Evolutionary conservation across 2,888 invertebrate species (phyloP), one percentile per base, ranked within the genome.

Genomic region (Trichacis sp.): DNA sequence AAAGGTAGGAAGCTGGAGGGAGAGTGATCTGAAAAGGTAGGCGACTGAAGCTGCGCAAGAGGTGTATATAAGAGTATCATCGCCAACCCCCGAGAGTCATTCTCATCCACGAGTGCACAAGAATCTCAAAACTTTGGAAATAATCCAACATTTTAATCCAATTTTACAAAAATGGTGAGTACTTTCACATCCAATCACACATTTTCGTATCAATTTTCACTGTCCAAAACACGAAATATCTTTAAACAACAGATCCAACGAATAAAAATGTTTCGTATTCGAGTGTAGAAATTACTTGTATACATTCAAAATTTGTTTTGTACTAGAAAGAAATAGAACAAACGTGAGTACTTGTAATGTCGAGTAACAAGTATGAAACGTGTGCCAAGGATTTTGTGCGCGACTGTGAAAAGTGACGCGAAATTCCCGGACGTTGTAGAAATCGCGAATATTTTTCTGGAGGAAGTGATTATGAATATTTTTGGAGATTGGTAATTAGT

Each of bases 1-100:
- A 42, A 50, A 53, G 57, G 60, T 65, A 45, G 58, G 53, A 46
- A 55, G 66, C 15, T 40, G 58, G 70, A 61, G 64, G 60, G 62
- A 56, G 69, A 57, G 68, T 56, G 54, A 46, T 46, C 20, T 29
- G 46, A 46, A 46, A 46, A 46, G 45, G 60, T 62, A 57, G 54
- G 49, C 50, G 64, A 57, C 72, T 72, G 74, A 73, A 73, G 73
- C 73, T 78, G 80, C 77, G 78, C 78, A 75, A 75, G 77, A n/a
- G 74, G 73, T 76, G 75, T 76, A 83, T 83, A 83, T 82, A 83
- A 82, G 79, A 75, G 77, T 76, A 75, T 76, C 76, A 77, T 80
- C 78, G 76, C 78, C 70, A 74, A 77, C 77, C 74, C 75, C 73
- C 73, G 73, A 74, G 76, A 80, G 78, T 79, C 78, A 80, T 80